phyloP scores from a whole-genome alignment of 1,140 invertebrate genomes.

The Hermetia illucens region DNA sequence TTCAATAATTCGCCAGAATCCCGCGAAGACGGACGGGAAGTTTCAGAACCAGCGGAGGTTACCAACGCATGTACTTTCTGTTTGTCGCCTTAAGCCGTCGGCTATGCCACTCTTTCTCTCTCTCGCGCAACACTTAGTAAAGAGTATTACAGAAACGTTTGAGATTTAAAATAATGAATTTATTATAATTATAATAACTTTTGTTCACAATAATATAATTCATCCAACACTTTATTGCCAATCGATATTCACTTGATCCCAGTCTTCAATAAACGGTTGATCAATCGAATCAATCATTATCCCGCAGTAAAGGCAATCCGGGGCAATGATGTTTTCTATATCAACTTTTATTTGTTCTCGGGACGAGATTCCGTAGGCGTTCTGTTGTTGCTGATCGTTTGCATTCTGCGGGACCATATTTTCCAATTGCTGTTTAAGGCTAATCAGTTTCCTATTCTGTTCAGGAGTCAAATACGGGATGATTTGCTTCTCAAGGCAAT shows the following conservation, averaged over 20 bases:
- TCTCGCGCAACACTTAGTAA: no score
- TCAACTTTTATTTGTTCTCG: slow-evolving; percentile 61
- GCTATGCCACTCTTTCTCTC: no score
- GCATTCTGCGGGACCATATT: slow-evolving; percentile 37
- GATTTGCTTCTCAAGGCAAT: slow-evolving; percentile 78
- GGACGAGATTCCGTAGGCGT: slow-evolving; percentile 38
- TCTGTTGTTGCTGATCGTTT: slow-evolving; percentile 29
- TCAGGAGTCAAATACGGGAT: slow-evolving; percentile 34
- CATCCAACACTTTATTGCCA: slow-evolving; percentile 75
- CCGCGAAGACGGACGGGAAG: no score
- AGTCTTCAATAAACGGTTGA: slow-evolving; percentile 73
- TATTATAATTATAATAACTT: no score
- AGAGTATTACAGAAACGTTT: no score
- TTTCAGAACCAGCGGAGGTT: no score
- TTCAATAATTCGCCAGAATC: no score
- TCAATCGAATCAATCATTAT: slow-evolving; percentile 81
- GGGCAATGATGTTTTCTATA: slow-evolving; percentile 78
- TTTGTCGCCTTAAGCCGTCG: no score
- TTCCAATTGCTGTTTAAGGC: slow-evolving; percentile 48
- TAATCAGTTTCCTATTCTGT: slow-evolving; percentile 41
- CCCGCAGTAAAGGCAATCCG: slow-evolving; percentile 88
- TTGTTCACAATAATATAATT: no score
- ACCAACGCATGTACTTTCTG: no score
- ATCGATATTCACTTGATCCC: slow-evolving; percentile 64
- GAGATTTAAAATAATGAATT: no score